phyloP scores from a whole-genome alignment of 1,140 invertebrate species.

The Ceratina calcarata region DNA sequence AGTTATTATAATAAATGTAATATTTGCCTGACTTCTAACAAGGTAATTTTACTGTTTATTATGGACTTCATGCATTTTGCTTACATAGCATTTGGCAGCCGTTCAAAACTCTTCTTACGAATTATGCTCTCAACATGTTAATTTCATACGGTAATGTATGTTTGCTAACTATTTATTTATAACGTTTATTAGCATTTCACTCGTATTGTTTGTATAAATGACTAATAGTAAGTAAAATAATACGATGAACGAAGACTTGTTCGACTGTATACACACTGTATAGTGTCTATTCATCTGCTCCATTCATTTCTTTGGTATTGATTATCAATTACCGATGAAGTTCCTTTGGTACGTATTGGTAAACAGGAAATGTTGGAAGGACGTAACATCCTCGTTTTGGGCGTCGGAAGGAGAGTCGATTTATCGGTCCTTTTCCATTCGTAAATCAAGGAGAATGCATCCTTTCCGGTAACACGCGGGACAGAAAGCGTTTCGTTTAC shows the following conservation, averaged over 20 bases:
- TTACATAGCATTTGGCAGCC: too few relatives aligned
- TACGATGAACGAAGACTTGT: too few relatives aligned
- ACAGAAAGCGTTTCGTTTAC: slow-evolving; percentile 67
- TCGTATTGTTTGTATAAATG: too few relatives aligned
- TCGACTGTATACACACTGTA: too few relatives aligned
- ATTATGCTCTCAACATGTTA: too few relatives aligned
- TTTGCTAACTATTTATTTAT: too few relatives aligned
- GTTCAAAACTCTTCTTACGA: too few relatives aligned
- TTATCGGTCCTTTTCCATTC: slow-evolving; percentile 70
- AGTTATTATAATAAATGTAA: too few relatives aligned
- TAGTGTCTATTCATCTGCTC: not conserved
- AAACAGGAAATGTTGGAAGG: slow-evolving; percentile 31
- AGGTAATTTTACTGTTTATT: not conserved
- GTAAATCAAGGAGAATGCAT: slow-evolving; percentile 76
- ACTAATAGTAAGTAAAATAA: too few relatives aligned
- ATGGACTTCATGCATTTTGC: too few relatives aligned
- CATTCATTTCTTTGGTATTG: not conserved
- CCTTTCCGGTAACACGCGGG: slow-evolving; percentile 71
- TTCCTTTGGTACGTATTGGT: not conserved
- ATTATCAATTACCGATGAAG: not conserved
- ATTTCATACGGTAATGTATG: too few relatives aligned
- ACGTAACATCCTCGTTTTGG: slow-evolving; percentile 48
- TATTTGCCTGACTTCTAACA: not conserved
- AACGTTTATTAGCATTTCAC: too few relatives aligned
- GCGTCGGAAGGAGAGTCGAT: slow-evolving; percentile 67